These are phyloP conservation scores for Phasia obesa DNA, from an alignment of 2,888 invertebrate species.

Conservation along the genomic window DNA sequence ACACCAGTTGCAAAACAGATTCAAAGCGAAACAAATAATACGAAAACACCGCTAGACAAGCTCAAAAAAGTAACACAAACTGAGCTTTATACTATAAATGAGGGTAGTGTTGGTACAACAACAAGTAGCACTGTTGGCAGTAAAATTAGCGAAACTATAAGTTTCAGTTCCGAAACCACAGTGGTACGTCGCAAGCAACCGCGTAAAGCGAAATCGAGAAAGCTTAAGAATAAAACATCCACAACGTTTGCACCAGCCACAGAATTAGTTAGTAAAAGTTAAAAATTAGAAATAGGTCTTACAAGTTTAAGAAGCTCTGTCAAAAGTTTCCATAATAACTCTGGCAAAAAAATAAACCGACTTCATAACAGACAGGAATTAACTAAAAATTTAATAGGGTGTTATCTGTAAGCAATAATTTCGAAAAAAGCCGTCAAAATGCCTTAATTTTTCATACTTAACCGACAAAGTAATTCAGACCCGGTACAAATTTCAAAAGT, in stretches of 20 bases:
- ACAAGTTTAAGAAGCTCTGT: conserved; percentile 47
- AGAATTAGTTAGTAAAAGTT: conserved; percentile 41
- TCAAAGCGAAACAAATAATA: conserved; percentile 3
- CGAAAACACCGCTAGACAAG: conserved; percentile 24
- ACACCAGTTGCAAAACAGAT: neutral
- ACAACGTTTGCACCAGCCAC: conserved; percentile 42
- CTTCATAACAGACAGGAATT: no score
- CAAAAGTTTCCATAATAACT: neutral
- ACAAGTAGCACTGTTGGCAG: conserved; percentile 73
- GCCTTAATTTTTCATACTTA: no score
- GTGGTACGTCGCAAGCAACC: conserved; percentile 78
- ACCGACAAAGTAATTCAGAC: no score
- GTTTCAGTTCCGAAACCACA: conserved; percentile 79
- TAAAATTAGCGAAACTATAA: conserved; percentile 77
- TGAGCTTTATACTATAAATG: conserved; percentile 59
- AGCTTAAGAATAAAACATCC: conserved; percentile 70
- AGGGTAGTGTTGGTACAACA: conserved; percentile 69
- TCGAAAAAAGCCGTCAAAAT: no score
- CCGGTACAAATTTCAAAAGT: no score
- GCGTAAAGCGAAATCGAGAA: conserved; percentile 72
- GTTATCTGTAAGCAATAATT: no score
- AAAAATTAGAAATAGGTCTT: conserved; percentile 41
- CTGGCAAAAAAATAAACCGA: no score
- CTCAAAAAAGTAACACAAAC: conserved; percentile 42
- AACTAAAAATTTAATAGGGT: no score